phyloP scores from a whole-genome alignment of 2,797 vertebrate genomes.

The Cossypha caffra region DNA sequence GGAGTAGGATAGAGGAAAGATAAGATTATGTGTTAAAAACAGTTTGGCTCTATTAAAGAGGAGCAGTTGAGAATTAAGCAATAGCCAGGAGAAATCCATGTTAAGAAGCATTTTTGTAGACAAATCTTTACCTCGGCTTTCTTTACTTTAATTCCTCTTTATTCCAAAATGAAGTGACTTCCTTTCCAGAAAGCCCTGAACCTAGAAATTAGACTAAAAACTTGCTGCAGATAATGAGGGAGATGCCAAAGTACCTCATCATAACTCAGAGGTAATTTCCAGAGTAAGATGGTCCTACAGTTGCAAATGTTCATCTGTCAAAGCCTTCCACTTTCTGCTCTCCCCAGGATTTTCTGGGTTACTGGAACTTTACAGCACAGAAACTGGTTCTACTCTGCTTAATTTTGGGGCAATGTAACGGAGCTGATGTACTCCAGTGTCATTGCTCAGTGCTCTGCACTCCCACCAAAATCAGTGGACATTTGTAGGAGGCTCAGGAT shows the following conservation, averaged over 20 bases:
- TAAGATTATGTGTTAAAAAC: not conserved
- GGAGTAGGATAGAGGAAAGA: not conserved
- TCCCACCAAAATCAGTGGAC: not conserved
- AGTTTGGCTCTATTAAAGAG: not conserved
- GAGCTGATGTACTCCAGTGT: not conserved
- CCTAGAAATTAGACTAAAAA: conserved; percentile 25
- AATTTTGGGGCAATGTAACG: not conserved
- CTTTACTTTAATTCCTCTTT: not conserved
- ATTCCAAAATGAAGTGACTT: not conserved
- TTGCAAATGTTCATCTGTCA: not conserved
- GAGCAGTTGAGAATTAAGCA: not conserved
- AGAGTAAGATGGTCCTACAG: not conserved
- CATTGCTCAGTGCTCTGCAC: not conserved
- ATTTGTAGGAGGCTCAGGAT: not conserved
- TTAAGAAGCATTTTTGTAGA: not conserved
- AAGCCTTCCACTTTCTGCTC: not conserved
- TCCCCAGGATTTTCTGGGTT: not conserved
- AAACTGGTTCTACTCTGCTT: not conserved
- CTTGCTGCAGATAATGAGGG: not conserved
- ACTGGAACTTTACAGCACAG: not conserved
- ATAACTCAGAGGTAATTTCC: conserved; percentile 23
- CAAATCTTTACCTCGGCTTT: not conserved
- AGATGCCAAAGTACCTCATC: not conserved
- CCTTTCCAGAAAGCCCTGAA: conserved; percentile 19
- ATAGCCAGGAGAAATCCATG: not conserved